Conservation (phyloP, 2,113 vertebrate genomes). For the Amphiprion percula region DNA sequence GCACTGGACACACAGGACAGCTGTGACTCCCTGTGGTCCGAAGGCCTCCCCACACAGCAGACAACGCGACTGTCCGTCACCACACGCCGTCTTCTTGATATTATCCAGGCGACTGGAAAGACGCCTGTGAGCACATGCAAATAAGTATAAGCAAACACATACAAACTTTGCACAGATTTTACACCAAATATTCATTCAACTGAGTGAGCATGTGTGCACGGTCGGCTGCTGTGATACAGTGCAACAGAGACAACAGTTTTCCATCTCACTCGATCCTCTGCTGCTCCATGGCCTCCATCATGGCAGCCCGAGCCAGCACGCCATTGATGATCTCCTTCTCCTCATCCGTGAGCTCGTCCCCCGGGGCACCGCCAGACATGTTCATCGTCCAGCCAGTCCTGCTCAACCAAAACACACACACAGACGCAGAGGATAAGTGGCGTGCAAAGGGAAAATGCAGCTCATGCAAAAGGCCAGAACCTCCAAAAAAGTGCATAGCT, state of each 20-base stretch:
- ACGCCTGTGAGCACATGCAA: slow-evolving; percentile 80
- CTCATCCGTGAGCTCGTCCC: slow-evolving; percentile 93
- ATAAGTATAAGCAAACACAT: not conserved
- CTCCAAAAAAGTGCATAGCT: slow-evolving; percentile 22
- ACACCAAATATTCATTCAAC: not conserved
- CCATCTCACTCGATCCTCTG: slow-evolving; percentile 90
- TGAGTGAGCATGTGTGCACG: slow-evolving; percentile 7
- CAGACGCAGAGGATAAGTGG: slow-evolving; percentile 2
- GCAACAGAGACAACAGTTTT: slow-evolving; percentile 3
- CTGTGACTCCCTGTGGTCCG: slow-evolving; percentile 84
- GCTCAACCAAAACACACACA: slow-evolving; percentile 17
- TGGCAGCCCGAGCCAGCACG: slow-evolving; percentile 92
- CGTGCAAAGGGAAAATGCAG: slow-evolving; percentile 14
- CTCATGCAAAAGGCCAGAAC: slow-evolving; percentile 25
- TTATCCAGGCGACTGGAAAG: slow-evolving; percentile 91
- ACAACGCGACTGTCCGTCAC: slow-evolving; percentile 91
- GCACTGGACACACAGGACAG: slow-evolving; percentile 92
- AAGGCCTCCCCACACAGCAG: slow-evolving; percentile 92
- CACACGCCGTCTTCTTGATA: slow-evolving; percentile 90
- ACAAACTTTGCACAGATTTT: slow-evolving; percentile 18
- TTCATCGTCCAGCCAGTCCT: slow-evolving; percentile 59
- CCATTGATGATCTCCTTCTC: slow-evolving; percentile 97
- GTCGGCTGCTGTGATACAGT: not conserved
- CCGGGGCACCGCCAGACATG: slow-evolving; percentile 67
- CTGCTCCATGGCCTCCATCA: slow-evolving; percentile 94